A percentile compares a stretch with the other conserved stretches of the same genome.
These are phyloP conservation scores for Tuberolachnus salignus DNA, from an alignment of 2,888 invertebrate species.

Conservation along the genomic window DNA sequence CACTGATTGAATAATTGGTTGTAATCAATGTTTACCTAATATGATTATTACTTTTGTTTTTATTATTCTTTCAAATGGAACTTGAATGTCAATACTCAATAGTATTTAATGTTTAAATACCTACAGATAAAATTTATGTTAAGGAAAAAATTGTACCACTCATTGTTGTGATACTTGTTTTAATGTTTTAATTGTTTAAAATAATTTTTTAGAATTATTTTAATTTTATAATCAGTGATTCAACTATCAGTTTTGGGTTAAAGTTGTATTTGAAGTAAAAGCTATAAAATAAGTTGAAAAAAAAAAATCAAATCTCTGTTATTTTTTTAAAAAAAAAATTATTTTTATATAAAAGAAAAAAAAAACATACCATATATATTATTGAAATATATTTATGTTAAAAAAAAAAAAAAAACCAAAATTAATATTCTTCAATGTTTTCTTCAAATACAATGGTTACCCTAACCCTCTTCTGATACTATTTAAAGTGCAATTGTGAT, in stretches of 20 bases:
- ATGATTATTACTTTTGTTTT: constrained; percentile 17
- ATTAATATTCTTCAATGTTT: background rate
- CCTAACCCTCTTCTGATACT: constrained; percentile 6
- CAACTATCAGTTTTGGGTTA: constrained; percentile 36
- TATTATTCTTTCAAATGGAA: constrained; percentile 21
- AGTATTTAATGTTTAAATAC: background rate
- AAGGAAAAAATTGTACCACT: constrained; percentile 21
- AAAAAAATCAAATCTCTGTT: background rate
- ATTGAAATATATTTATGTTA: background rate
- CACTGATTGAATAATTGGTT: constrained; percentile 34
- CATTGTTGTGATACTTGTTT: constrained; percentile 40
- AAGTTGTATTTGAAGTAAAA: constrained; percentile 34
- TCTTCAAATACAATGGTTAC: constrained; percentile 41
- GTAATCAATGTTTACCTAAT: constrained; percentile 11
- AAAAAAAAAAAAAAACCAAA: constrained; percentile 10
- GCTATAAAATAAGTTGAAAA: constrained; percentile 2
- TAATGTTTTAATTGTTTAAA: constrained; percentile 30
- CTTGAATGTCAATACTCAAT: constrained; percentile 18
- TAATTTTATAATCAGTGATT: constrained; percentile 29
- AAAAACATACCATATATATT: background rate
- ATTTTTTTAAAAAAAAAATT: background rate
- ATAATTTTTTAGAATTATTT: too few species aligned
- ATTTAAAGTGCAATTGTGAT: constrained; percentile 54
- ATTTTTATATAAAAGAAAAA: background rate
- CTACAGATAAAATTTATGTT: background rate